Base-by-base conservation (phyloP, 2,797 vertebrate species). In the Enteromius radiatus region DNA sequence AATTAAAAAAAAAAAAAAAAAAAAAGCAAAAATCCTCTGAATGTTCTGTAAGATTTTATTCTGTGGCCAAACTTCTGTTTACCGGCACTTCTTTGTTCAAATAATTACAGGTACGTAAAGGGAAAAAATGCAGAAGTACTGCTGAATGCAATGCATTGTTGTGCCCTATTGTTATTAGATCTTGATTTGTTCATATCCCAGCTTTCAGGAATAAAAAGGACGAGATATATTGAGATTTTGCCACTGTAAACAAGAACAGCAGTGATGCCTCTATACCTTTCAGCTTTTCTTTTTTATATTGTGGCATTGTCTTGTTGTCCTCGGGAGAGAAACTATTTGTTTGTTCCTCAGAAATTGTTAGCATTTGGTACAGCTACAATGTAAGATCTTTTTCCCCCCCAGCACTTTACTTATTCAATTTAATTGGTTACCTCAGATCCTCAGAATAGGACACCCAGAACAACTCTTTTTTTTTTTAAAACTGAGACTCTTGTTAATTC, bases 261-360 rank as follows among this genome's bases (percentile, higher is more conserved):
- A 52, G 26, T 67, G 63, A n/a, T 38, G 63, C 28, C 31, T 77
- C 28, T 33, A 3, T 52, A 67, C 63, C 19, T 52, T 28, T 49
- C 21, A 65, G 43, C 21, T 65, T 65, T 36, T 12, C 43, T 64
- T 65, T 78, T 43, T n/a, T 63, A 78, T 17, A 36, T 65, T 7
- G 7, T 63, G 36, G 9, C 74, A 28, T 19, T 28, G n/a, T 43
- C 74, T 63, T 54, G 6, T 41, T 69, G 45, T 71, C 65, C 19
- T 68, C n/a, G 26, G 70, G 21, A 26, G 67, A 43, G 12, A 77
- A 52, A 76, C 63, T 61, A 1, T 28, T 33, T 9, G 2, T 83
- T 28, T 83, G 81, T 43, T 70, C 81, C 12, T 71, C 81, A 41
- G 75, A 83, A 56, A 61, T 15, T 71, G 0, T 49, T 11, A 76